These are phyloP conservation scores for Scaptodrosophila lebanonensis DNA, from an alignment of 1,140 invertebrate genomes.

Conservation along the genomic window DNA sequence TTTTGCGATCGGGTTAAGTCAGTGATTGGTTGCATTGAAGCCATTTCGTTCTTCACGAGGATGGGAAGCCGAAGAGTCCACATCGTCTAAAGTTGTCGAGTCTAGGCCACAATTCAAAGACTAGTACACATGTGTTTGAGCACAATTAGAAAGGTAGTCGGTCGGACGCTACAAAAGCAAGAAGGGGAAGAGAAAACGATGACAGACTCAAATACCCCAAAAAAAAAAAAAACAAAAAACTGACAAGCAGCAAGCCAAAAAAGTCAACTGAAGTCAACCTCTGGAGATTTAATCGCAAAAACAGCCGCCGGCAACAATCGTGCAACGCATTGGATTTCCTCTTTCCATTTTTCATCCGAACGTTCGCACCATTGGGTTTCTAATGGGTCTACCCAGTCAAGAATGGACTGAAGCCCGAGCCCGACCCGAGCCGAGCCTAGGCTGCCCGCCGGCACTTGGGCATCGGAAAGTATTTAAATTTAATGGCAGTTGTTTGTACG, in stretches of 20 bases:
- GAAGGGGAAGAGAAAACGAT: constrained; percentile 27
- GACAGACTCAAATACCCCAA: constrained; percentile 23
- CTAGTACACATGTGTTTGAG: no score
- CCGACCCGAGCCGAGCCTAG: background rate
- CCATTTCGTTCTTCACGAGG: no score
- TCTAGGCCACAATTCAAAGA: no score
- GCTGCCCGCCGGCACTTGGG: constrained; percentile 17
- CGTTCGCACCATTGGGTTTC: constrained; percentile 63
- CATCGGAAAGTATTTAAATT: constrained; percentile 72
- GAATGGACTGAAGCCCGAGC: background rate
- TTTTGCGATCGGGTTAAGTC: no score
- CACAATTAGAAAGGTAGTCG: no score
- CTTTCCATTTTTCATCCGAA: constrained; percentile 32
- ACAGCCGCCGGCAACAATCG: constrained; percentile 1
- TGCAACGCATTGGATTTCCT: constrained; percentile 41
- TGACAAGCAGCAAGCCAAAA: constrained; percentile 4
- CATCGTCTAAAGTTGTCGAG: no score
- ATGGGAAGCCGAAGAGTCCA: no score
- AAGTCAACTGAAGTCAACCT: no score
- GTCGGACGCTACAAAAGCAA: constrained; percentile 20
- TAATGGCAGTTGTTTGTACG: constrained; percentile 64
- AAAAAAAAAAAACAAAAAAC: constrained; percentile 3
- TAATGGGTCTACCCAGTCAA: constrained; percentile 57
- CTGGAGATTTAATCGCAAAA: constrained; percentile 52
- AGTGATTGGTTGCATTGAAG: no score